Evolutionary conservation across 2,113 vertebrate genomes (phyloP), one percentile per base, ranked within the genome.

Genomic region (Macaca fascicularis): DNA sequence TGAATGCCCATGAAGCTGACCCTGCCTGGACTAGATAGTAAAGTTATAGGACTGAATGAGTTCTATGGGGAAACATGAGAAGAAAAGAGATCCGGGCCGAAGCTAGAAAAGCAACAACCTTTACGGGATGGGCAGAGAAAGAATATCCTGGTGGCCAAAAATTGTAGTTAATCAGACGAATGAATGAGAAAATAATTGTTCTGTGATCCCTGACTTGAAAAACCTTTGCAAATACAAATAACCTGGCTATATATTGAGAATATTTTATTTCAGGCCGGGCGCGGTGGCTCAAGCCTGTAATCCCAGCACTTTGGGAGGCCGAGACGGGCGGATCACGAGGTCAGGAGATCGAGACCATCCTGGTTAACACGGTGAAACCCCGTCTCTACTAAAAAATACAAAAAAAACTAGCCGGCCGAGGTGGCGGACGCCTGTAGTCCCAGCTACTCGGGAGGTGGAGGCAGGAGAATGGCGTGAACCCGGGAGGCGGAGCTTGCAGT

Each of bases 251-350:
- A 43, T n/a, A 72, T 74, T 72, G 30, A 22, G 30, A 23, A 70
- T 52, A 93, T 79, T 87, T 94, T 89, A 75, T 93, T 87, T 88
- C 67, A 91, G n/a, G n/a, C n/a, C n/a, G n/a, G n/a, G n/a, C n/a
- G n/a, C n/a, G n/a, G n/a, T n/a, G n/a, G n/a, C n/a, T n/a, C n/a
- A n/a, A n/a, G n/a, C n/a, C n/a, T n/a, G n/a, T n/a, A n/a, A n/a
- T n/a, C n/a, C n/a, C n/a, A n/a, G n/a, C n/a, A n/a, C n/a, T n/a
- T n/a, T n/a, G n/a, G n/a, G n/a, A n/a, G n/a, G n/a, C n/a, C n/a
- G n/a, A n/a, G n/a, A n/a, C n/a, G n/a, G n/a, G n/a, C n/a, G n/a
- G n/a, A n/a, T n/a, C n/a, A n/a, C n/a, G n/a, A n/a, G n/a, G n/a
- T n/a, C n/a, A n/a, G n/a, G n/a, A n/a, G n/a, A n/a, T n/a, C n/a